Evolutionary conservation across 2,888 invertebrate species (phyloP), one percentile per base, ranked within the genome.

Genomic region (Brachynemurus nebulosus): DNA sequence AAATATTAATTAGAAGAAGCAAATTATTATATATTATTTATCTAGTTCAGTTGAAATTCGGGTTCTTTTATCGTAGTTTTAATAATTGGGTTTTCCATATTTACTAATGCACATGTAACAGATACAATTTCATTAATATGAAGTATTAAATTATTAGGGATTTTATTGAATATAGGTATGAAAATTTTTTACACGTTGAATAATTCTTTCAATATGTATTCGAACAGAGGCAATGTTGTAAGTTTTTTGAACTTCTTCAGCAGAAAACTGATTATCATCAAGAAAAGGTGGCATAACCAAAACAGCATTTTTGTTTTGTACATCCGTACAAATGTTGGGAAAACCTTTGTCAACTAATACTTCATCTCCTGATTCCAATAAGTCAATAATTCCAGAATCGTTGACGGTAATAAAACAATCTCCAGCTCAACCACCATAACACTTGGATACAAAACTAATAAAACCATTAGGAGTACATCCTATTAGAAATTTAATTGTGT

Each of bases 401-500:
- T 48, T 50, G 2, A 49, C 49, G 21, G 52, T 52, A 37, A 37
- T 37, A 17, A 48, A 50, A 36, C 46, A 41, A 41, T 52, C 51
- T 39, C 49, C 45, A 41, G 49, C 44, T 30, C 51, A 44, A 27
- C 51, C 49, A 40, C 49, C 49, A 47, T 52, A 53, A 45, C 47
- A 46, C 17, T 49, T 48, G 3, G 52, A 53, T 14, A 51, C 33
- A 37, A 50, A 51, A 20, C 46, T 49, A 7, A 53, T 45, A 38
- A 52, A 49, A n/a, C 51, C 51, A 46, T 21, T 49, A 7, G 52
- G 51, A 27, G 50, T 46, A 48, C 42, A 48, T 16, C 46, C 54
- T 4, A 53, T 45, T 30, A 51, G 38, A 51, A 53, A 51, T 38
- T 52, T 53, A 1, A 50, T 19, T 18, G 51, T 51, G 40, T 45